Conservation (phyloP, 2,113 vertebrate species). For the Ophthalmolycus amberensis region DNA sequence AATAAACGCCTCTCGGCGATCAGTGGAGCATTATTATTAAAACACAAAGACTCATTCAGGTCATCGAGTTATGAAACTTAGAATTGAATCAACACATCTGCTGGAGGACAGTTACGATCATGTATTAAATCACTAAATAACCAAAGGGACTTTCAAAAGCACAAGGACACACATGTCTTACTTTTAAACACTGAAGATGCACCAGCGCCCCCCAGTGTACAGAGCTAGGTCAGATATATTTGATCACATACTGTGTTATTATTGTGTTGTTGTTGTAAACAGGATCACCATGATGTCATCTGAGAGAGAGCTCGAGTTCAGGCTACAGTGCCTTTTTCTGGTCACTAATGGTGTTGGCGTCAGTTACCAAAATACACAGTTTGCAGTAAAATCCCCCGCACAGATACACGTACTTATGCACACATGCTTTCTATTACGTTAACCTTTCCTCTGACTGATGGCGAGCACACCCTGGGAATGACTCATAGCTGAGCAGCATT, state of each 20-base stretch:
- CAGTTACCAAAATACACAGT: slow-evolving; percentile 25
- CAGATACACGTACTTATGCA: not conserved
- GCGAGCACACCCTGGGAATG: slow-evolving; percentile 25
- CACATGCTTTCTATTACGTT: slow-evolving; percentile 40
- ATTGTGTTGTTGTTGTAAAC: not conserved
- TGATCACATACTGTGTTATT: too few relatives aligned
- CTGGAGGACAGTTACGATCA: slow-evolving; percentile 31
- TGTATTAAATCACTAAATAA: slow-evolving; percentile 41
- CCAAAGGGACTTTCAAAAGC: slow-evolving; percentile 35
- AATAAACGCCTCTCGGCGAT: not conserved
- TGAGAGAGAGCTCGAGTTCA: not conserved
- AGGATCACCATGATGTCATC: slow-evolving; percentile 33
- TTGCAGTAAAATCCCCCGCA: not conserved
- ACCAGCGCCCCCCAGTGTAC: slow-evolving; percentile 72
- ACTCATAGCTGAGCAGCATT: slow-evolving; percentile 59
- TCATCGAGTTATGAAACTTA: slow-evolving; percentile 20
- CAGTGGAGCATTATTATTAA: not conserved
- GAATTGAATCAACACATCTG: slow-evolving; percentile 28
- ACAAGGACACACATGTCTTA: slow-evolving; percentile 7
- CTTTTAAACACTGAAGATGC: slow-evolving; percentile 23
- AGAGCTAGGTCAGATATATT: not conserved
- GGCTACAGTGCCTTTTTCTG: slow-evolving; percentile 21
- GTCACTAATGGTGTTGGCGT: slow-evolving; percentile 3
- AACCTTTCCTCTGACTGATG: slow-evolving; percentile 64
- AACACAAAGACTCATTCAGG: slow-evolving; percentile 11